Percentiles rank a stretch among this genome's conserved stretches.
phyloP scores from a whole-genome alignment of 2,113 vertebrate genomes.

The Epinephelus cyanopodus region DNA sequence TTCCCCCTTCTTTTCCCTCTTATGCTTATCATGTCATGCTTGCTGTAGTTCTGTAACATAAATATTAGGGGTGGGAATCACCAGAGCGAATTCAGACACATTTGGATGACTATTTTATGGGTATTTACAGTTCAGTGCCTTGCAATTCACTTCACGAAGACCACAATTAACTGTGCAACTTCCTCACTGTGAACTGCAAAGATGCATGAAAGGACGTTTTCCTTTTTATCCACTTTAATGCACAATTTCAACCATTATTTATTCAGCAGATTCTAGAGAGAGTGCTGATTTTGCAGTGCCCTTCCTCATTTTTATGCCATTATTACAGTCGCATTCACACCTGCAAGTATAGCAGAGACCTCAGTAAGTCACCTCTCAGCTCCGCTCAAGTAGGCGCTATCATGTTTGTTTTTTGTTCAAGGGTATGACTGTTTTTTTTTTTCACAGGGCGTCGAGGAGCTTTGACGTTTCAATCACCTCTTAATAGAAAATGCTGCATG shows the following conservation, averaged over 20 bases:
- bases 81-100: background rate
- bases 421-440: background rate
- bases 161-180: slow-evolving; percentile 1
- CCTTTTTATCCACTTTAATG: slow-evolving; percentile 5
- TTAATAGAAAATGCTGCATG: background rate
- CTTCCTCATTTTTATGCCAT: slow-evolving; percentile 15
- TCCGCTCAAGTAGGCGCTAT: background rate
- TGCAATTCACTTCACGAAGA: slow-evolving; percentile 10
- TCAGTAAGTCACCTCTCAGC: background rate
- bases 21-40: background rate
- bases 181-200: background rate
- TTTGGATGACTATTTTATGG: background rate
- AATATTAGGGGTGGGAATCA: too few relatives aligned
- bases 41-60: too few relatives aligned
- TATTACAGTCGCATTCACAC: slow-evolving; percentile 1
- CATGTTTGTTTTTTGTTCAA: background rate
- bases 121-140: slow-evolving; percentile 6
- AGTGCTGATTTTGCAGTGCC: background rate
- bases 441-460: background rate
- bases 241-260: slow-evolving; percentile 9
- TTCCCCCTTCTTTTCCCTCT: background rate
- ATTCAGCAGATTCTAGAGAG: slow-evolving; percentile 19
- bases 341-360: slow-evolving; percentile 1
- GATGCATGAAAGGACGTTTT: slow-evolving; percentile 29
- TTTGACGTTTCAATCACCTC: background rate